Percentiles rank a stretch among this genome's conserved stretches.
These are phyloP conservation scores for Gambusia affinis DNA, from an alignment of 2,113 vertebrate genomes.

Conservation along the genomic window DNA sequence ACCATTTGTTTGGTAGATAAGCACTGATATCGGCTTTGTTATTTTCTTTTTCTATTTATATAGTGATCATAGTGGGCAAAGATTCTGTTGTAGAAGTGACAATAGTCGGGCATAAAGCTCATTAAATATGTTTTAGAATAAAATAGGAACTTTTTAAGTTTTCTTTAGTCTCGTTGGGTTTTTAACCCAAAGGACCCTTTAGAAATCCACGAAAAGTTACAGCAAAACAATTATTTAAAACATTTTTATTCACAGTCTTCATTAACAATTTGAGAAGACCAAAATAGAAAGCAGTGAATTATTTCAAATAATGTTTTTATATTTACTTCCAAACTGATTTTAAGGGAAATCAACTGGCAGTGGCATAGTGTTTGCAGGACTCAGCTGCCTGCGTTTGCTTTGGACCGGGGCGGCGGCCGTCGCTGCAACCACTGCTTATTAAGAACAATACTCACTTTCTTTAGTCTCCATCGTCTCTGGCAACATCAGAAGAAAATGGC, in stretches of 20 bases:
- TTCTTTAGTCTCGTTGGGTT: neutral
- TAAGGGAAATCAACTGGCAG: too few species aligned
- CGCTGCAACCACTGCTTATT: too few species aligned
- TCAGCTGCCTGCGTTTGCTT: neutral
- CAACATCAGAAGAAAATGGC: too few species aligned
- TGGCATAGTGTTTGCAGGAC: neutral
- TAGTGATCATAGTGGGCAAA: neutral
- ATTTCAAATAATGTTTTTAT: too few species aligned
- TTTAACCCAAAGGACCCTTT: neutral
- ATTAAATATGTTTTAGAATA: neutral
- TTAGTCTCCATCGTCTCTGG: too few species aligned
- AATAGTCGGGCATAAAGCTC: neutral
- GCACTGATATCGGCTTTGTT: neutral
- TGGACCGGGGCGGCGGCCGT: neutral
- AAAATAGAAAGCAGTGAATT: too few species aligned
- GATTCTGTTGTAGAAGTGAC: too few species aligned
- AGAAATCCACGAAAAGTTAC: neutral
- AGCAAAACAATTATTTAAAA: too few species aligned
- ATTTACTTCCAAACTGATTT: too few species aligned
- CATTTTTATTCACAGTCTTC: too few species aligned
- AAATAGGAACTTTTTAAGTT: neutral
- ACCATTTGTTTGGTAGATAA: slow-evolving; percentile 4
- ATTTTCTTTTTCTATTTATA: neutral
- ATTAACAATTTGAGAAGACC: too few species aligned
- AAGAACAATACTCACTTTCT: too few species aligned